Base-by-base conservation (phyloP, 2,888 invertebrate species). In the Mimumesa dahlbomi region DNA sequence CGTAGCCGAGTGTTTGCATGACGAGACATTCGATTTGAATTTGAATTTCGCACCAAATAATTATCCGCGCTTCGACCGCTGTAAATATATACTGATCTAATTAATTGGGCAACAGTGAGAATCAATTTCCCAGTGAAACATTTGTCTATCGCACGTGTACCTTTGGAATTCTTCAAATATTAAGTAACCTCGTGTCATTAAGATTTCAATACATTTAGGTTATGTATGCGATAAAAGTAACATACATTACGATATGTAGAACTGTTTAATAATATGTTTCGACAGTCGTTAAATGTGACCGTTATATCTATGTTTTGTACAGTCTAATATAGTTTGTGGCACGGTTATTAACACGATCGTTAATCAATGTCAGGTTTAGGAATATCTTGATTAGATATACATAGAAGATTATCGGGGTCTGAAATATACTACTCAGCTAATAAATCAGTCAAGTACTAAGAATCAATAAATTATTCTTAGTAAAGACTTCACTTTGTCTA, bases 1-100 rank as follows among this genome's bases (percentile, higher is more conserved):
- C 40, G 18, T n/a, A 11, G 36, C 66, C 77, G 78, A 73, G 36
- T 18, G 13, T 11, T 21, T 18, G 2, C 49, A 42, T 40, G 34
- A 6, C n/a, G 5, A n/a, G 19, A 36, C 29, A 13, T 62, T 53
- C 31, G 16, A 53, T 52, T 59, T 48, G n/a, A 61, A 56, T 59
- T 52, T 45, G 34, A 50, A n/a, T n/a, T n/a, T n/a, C n/a, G n/a
- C n/a, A n/a, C n/a, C n/a, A n/a, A n/a, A n/a, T n/a, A n/a, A n/a
- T n/a, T n/a, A n/a, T n/a, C n/a, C n/a, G n/a, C n/a, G n/a, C n/a
- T n/a, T n/a, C n/a, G n/a, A n/a, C n/a, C n/a, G n/a, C n/a, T n/a
- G n/a, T n/a, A n/a, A n/a, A n/a, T n/a, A n/a, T n/a, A n/a, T n/a
- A n/a, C n/a, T n/a, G n/a, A n/a, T n/a, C n/a, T n/a, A n/a, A n/a